Percentiles rank a stretch among this genome's conserved stretches.
Evolutionary conservation across 2,113 vertebrate genomes (phyloP).

Genomic region (Perca fluviatilis): DNA sequence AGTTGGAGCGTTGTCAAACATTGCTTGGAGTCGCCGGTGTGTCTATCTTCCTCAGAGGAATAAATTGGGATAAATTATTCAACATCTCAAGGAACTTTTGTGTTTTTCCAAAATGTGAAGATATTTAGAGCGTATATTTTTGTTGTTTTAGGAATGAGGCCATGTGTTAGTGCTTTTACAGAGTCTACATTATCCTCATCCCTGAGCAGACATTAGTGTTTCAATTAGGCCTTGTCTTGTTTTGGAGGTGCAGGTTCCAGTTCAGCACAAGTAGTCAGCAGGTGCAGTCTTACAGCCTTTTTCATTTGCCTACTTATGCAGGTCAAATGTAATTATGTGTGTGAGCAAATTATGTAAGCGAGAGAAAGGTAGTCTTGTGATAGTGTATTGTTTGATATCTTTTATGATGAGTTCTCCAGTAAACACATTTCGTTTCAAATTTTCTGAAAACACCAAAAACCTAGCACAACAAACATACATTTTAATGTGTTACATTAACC

Average conservation of each 20-base stretch:
- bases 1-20: too few species aligned
- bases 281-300: not conserved
- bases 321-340: conserved; percentile 4
- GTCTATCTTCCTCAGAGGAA: too few species aligned
- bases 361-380: not conserved
- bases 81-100: not conserved
- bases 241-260: conserved; percentile 30
- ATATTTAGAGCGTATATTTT: not conserved
- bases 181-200: not conserved
- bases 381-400: not conserved
- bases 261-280: not conserved
- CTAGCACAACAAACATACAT: too few species aligned
- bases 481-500: not conserved
- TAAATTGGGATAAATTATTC: too few species aligned
- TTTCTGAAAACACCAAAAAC: not conserved
- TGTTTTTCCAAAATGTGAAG: not conserved
- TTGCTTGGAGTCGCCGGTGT: too few species aligned
- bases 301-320: conserved; percentile 13
- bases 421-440: not conserved
- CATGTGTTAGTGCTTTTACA: not conserved
- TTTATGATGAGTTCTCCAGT: not conserved
- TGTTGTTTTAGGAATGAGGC: not conserved
- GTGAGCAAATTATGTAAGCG: not conserved
- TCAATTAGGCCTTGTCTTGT: conserved; percentile 6
- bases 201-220: not conserved